Evolutionary conservation across 2,113 vertebrate genomes (phyloP).

Genomic region (Tapirus terrestris): DNA sequence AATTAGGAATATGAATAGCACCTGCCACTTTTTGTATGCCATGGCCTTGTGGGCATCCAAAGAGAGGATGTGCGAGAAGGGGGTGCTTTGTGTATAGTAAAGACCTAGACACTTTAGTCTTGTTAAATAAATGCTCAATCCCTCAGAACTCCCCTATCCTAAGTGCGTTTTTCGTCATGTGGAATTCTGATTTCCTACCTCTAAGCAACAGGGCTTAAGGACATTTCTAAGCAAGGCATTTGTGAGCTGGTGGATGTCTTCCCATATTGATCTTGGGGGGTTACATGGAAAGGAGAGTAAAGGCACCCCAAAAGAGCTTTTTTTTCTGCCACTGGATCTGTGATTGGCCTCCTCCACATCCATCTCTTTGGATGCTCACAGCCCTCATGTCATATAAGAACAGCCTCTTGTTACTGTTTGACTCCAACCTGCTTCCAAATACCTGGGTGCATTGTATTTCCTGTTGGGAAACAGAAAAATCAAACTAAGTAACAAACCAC

Average conservation of each 20-base stretch:
- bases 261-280: background rate
- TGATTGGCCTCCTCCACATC: rapidly evolving
- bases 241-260: background rate
- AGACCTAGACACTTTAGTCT: background rate
- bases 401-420: rapidly evolving
- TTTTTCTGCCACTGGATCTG: too few species aligned
- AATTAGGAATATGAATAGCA: rapidly evolving
- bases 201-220: background rate
- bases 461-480: background rate
- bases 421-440: too few species aligned
- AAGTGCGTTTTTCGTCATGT: background rate
- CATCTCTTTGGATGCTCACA: background rate
- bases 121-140: background rate
- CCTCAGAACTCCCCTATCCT: rapidly evolving
- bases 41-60: rapidly evolving
- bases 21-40: rapidly evolving
- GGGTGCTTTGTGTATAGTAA: background rate
- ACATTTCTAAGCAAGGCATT: background rate
- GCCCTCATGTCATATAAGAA: rapidly evolving
- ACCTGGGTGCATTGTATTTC: background rate
- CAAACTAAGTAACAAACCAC: background rate
- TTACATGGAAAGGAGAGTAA: background rate
- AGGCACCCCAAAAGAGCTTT: rapidly evolving
- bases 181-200: background rate
- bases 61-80: background rate